A percentile compares a stretch with the other conserved stretches of the same genome.
These are phyloP conservation scores for Rhagologus leucostigma DNA, from an alignment of 2,113 vertebrate genomes.

Conservation along the genomic window DNA sequence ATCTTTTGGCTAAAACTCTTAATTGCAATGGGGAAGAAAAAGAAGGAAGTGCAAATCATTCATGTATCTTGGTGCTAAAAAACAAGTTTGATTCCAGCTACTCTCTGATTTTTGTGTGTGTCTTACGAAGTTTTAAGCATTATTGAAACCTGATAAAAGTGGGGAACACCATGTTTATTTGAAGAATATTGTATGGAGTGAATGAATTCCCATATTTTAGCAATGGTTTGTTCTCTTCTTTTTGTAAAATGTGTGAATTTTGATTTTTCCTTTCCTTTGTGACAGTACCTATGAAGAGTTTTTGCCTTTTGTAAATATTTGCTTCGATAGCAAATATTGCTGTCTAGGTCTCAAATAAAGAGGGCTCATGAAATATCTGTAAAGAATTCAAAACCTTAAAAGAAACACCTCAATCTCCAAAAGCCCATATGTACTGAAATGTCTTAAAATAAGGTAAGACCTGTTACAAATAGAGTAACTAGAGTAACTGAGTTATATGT, in stretches of 20 bases:
- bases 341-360: background rate
- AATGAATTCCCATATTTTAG: background rate
- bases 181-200: background rate
- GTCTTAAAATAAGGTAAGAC: background rate
- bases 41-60: background rate
- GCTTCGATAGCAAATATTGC: background rate
- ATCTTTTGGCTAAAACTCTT: background rate
- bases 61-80: background rate
- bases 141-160: background rate
- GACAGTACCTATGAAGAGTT: background rate
- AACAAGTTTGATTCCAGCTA: background rate
- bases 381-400: background rate
- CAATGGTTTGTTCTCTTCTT: background rate
- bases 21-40: background rate
- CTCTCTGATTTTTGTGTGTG: background rate
- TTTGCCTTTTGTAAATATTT: background rate
- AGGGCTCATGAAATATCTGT: background rate
- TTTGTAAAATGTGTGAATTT: background rate
- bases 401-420: background rate
- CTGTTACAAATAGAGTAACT: background rate
- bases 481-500: background rate
- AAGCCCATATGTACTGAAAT: background rate
- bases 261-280: background rate
- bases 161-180: background rate
- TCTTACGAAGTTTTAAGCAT: background rate